These are phyloP conservation scores for Oscheius sp. DNA, from an alignment of 2,888 invertebrate genomes.

Conservation along the genomic window DNA sequence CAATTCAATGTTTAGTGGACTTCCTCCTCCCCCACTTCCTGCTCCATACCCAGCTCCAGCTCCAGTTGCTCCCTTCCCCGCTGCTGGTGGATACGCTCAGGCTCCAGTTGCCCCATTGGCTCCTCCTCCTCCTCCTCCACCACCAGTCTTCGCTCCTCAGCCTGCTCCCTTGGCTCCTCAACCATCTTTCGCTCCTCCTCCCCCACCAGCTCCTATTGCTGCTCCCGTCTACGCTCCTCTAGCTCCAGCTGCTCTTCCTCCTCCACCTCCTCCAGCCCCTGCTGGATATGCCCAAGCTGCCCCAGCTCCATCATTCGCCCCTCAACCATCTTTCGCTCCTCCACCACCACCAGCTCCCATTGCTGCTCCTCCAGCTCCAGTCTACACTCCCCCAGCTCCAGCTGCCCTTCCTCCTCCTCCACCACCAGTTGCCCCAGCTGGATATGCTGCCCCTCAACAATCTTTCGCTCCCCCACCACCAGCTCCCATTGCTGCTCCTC, in stretches of 20 bases:
- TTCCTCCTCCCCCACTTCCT: too few species aligned
- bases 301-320: not conserved
- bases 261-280: not conserved
- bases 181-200: not conserved
- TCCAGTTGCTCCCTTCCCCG: not conserved
- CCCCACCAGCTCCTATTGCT: not conserved
- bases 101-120: not conserved
- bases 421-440: not conserved
- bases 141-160: not conserved
- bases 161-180: not conserved
- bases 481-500: constrained; percentile 3
- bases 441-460: constrained; percentile 3
- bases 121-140: too few species aligned
- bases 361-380: not conserved
- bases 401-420: not conserved
- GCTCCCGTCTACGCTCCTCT: too few species aligned
- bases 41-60: not conserved
- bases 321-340: constrained; percentile 3
- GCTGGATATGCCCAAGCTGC: too few species aligned
- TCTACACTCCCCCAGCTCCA: not conserved
- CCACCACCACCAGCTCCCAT: not conserved
- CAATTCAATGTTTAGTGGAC: too few species aligned
- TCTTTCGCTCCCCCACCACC: constrained; percentile 3
- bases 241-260: constrained; percentile 3
- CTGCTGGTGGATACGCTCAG: constrained; percentile 16